Percentiles rank a stretch among this genome's conserved stretches.
These are phyloP conservation scores for Eupleurogrammus muticus DNA, from an alignment of 2,797 vertebrate genomes.

Conservation along the genomic window DNA sequence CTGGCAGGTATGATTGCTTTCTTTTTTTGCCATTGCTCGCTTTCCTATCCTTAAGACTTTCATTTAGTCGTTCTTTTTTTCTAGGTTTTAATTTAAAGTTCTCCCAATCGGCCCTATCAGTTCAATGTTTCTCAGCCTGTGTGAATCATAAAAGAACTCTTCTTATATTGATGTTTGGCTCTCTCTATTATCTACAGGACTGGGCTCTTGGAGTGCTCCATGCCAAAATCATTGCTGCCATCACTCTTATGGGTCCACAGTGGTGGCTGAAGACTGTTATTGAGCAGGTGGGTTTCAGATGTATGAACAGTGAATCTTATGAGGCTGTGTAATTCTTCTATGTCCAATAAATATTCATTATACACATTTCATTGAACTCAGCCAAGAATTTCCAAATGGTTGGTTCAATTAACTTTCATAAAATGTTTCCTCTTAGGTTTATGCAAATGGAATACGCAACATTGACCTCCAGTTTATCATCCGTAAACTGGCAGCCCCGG, in stretches of 20 bases:
- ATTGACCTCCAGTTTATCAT: slow-evolving; percentile 99
- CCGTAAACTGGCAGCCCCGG: slow-evolving; percentile 93
- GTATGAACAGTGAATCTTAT: background rate
- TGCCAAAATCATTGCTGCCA: slow-evolving; percentile 99
- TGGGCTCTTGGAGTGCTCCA: slow-evolving; percentile 99
- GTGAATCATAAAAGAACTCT: background rate
- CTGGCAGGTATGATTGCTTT: slow-evolving; percentile 90
- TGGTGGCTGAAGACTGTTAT: slow-evolving; percentile 99
- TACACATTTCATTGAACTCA: no score
- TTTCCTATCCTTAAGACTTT: background rate
- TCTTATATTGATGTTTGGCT: background rate
- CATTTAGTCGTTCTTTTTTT: background rate
- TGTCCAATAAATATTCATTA: no score
- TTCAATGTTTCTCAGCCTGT: background rate
- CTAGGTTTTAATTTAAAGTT: no score
- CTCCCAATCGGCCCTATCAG: no score
- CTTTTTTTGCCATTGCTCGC: background rate
- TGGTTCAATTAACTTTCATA: background rate
- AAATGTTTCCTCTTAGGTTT: slow-evolving; percentile 85
- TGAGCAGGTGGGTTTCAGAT: slow-evolving; percentile 89
- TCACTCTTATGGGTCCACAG: slow-evolving; percentile 98
- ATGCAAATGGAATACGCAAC: slow-evolving; percentile 98
- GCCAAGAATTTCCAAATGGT: background rate
- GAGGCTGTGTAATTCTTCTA: no score
- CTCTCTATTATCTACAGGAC: slow-evolving; percentile 81